Base-by-base conservation (phyloP, 2,113 vertebrate species). In the Arenaria interpres region DNA sequence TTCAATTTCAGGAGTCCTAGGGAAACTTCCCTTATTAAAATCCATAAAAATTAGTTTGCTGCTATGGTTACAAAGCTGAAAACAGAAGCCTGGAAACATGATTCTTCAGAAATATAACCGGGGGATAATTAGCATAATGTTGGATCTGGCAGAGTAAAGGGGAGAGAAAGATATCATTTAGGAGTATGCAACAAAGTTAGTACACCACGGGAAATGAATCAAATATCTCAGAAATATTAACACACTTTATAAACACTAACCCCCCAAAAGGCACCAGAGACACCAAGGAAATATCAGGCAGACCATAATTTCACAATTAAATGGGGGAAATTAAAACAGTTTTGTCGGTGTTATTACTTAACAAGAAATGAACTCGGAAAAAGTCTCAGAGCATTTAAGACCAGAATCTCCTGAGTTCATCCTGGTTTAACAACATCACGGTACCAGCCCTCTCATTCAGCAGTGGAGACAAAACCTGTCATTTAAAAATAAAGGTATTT, bases 41-140 rank as follows among this genome's bases (percentile, higher is more conserved):
- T 81, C 35, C 72, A 50, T 95, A 79, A 97, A 96, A 94, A 67
- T 14, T 37, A 54, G 22, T 64, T 85, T 94, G 86, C 60, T 94
- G 85, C 79, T 91, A 59, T 93, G 51, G 81, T 85, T 95, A 94
- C 74, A 93, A 94, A 94, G 23, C 82, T 97, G 88, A 89, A 96
- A 96, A 66, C 28, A 86, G 59, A 97, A 69, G 28, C 53, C 62
- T 85, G 66, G 60, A 78, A 92, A 54, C 18, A 79, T 39, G 54
- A 78, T 76, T 64, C 46, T 96, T 94, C 63, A 45, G 80, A 93
- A 91, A 53, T 82, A 68, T 82, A 92, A 88, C 62, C 1, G 0
- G 21, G 35, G 22, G 46, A 62, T 92, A 85, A 90, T 66, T 80
- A 87, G 24, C 67, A 46, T 90, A 89, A 84, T n/a, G 30, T 85